Percentiles rank a stretch among this genome's conserved stretches.
Evolutionary conservation across 2,113 vertebrate species (phyloP).

Genomic region (Brienomyrus brachyistius): DNA sequence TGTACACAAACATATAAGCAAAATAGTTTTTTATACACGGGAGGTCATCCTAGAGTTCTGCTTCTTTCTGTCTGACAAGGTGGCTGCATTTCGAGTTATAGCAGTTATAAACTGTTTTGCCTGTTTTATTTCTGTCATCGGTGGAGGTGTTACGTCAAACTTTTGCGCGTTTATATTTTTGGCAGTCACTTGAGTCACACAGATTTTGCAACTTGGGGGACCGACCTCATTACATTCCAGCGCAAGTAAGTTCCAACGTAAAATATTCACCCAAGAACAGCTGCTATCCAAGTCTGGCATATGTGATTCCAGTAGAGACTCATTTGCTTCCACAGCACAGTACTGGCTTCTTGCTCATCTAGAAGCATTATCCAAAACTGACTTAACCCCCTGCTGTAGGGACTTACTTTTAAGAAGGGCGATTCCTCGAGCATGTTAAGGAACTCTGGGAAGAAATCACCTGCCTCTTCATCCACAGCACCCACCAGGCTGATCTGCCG

Average conservation of each 20-base stretch:
- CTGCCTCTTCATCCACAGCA: slow-evolving; percentile 96
- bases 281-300: not conserved
- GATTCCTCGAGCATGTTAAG: slow-evolving; percentile 88
- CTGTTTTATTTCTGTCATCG: not conserved
- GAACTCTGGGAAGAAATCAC: slow-evolving; percentile 95
- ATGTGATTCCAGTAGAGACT: not conserved
- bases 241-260: too few species aligned
- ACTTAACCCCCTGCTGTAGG: not conserved
- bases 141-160: not conserved
- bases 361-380: not conserved
- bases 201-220: not conserved
- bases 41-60: not conserved
- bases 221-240: not conserved
- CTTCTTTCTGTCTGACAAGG: not conserved
- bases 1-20: not conserved
- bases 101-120: not conserved
- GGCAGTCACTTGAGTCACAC: not conserved
- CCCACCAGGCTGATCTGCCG: slow-evolving; percentile 97
- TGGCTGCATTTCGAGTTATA: not conserved
- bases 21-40: not conserved
- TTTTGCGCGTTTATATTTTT: not conserved
- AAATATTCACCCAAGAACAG: not conserved
- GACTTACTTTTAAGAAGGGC: slow-evolving; percentile 89
- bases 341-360: slow-evolving; percentile 6
- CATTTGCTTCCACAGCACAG: not conserved